Evolutionary conservation across 2,113 vertebrate species (phyloP).

Genomic region (Acanthochromis polyacanthus): DNA sequence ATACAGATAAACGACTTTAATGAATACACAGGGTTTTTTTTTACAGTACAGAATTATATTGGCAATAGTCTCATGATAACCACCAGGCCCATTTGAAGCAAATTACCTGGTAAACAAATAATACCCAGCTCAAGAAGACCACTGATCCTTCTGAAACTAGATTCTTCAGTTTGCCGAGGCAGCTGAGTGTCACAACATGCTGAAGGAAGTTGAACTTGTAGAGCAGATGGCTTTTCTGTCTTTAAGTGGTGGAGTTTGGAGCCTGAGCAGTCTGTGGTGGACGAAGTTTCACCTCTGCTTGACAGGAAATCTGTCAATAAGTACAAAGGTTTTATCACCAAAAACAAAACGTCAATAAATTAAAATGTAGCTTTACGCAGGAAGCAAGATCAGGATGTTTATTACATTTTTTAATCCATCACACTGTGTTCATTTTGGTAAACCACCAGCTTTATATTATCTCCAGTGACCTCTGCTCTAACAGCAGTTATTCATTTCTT

Average conservation of each 20-base stretch:
- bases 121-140: constrained; percentile 87
- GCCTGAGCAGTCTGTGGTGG: constrained; percentile 44
- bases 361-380: not conserved
- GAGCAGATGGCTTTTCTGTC: constrained; percentile 46
- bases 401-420: not conserved
- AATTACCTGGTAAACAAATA: constrained; percentile 91
- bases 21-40: not conserved
- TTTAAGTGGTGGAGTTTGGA: constrained; percentile 51
- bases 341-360: not conserved
- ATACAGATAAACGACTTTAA: not conserved
- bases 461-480: constrained; percentile 3
- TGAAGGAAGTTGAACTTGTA: constrained; percentile 26
- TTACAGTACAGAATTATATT: not conserved
- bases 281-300: constrained; percentile 54
- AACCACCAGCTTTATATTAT: not conserved
- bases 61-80: not conserved
- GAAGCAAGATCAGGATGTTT: not conserved
- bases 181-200: constrained; percentile 32
- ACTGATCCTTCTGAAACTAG: constrained; percentile 71
- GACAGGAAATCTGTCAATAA: constrained; percentile 69
- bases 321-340: constrained; percentile 19
- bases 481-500: constrained; percentile 19
- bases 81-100: not conserved
- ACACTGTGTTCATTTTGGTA: not conserved
- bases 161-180: constrained; percentile 75